Evolutionary conservation across 2,113 vertebrate genomes (phyloP).

Genomic region (Perca schrenkii): DNA sequence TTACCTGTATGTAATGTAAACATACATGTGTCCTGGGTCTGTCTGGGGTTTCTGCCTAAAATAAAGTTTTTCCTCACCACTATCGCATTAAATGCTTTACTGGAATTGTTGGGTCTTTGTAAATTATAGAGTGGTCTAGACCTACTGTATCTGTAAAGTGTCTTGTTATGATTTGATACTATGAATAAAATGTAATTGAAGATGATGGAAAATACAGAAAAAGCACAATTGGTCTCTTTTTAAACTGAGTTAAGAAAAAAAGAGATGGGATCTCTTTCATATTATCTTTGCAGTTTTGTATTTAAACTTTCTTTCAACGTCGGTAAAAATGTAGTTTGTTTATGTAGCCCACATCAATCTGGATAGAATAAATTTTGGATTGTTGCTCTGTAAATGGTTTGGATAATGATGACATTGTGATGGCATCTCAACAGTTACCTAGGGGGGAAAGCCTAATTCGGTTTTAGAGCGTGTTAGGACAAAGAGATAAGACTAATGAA

Average conservation of each 20-base stretch:
- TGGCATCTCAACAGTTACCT: conserved; percentile 53
- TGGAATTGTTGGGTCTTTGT: too few relatives aligned
- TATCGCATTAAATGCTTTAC: too few relatives aligned
- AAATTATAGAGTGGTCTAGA: too few relatives aligned
- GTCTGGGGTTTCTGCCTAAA: too few relatives aligned
- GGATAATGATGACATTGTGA: conserved; percentile 47
- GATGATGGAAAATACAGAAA: too few relatives aligned
- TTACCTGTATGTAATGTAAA: too few relatives aligned
- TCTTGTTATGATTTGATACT: too few relatives aligned
- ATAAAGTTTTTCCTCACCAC: too few relatives aligned
- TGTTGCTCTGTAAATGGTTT: conserved; percentile 24
- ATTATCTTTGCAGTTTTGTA: background rate
- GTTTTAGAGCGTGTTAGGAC: conserved; percentile 34
- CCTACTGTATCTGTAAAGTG: too few relatives aligned
- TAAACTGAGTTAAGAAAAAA: background rate
- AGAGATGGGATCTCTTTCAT: conserved; percentile 13
- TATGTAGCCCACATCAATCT: conserved; percentile 5
- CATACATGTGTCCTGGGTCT: too few relatives aligned
- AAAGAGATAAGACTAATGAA: conserved; percentile 69
- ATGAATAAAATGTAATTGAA: too few relatives aligned
- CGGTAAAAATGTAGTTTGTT: conserved; percentile 3
- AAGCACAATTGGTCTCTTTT: too few relatives aligned
- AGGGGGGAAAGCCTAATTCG: conserved; percentile 39
- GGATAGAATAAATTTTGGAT: conserved; percentile 25
- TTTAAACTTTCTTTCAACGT: conserved; percentile 9